Conservation (phyloP, 2,797 vertebrate species). For the Phrynocephalus forsythii region DNA sequence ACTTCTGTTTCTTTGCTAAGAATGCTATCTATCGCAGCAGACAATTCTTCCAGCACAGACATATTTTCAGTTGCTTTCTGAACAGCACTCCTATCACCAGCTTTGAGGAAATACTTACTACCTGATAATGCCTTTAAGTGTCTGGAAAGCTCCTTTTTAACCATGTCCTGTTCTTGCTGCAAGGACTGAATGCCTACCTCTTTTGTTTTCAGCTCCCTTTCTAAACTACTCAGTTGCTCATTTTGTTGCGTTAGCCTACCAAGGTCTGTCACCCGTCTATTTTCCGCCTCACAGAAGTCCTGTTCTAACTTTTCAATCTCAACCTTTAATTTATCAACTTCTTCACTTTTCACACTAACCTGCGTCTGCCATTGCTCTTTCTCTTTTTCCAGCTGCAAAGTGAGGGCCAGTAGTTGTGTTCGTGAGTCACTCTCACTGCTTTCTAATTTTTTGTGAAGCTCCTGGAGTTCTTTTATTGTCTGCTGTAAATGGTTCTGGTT, state of each 20-base stretch:
- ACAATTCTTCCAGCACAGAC: constrained; percentile 79
- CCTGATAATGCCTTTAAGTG: constrained; percentile 76
- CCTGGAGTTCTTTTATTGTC: constrained; percentile 74
- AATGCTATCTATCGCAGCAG: constrained; percentile 73
- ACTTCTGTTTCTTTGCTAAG: constrained; percentile 81
- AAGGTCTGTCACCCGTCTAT: constrained; percentile 83
- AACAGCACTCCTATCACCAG: constrained; percentile 67
- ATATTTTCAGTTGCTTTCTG: constrained; percentile 72
- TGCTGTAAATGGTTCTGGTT: constrained; percentile 65
- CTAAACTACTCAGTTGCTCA: constrained; percentile 78
- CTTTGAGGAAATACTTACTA: constrained; percentile 78
- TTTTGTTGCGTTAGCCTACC: constrained; percentile 82
- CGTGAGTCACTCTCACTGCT: constrained; percentile 74
- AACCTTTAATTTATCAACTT: constrained; percentile 80
- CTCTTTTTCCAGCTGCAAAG: constrained; percentile 76
- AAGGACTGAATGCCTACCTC: constrained; percentile 82
- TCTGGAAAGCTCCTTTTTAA: constrained; percentile 81
- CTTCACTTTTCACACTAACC: constrained; percentile 89
- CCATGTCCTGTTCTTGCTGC: constrained; percentile 82
- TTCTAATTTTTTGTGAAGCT: constrained; percentile 79
- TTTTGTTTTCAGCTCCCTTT: constrained; percentile 82
- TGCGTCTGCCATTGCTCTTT: constrained; percentile 84
- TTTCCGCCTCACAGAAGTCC: constrained; percentile 85
- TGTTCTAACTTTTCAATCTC: constrained; percentile 81
- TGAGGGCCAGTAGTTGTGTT: constrained; percentile 72